A percentile compares a stretch with the other conserved stretches of the same genome.
phyloP scores from a whole-genome alignment of 2,797 vertebrate species.

The Myiotriccus ornatus region DNA sequence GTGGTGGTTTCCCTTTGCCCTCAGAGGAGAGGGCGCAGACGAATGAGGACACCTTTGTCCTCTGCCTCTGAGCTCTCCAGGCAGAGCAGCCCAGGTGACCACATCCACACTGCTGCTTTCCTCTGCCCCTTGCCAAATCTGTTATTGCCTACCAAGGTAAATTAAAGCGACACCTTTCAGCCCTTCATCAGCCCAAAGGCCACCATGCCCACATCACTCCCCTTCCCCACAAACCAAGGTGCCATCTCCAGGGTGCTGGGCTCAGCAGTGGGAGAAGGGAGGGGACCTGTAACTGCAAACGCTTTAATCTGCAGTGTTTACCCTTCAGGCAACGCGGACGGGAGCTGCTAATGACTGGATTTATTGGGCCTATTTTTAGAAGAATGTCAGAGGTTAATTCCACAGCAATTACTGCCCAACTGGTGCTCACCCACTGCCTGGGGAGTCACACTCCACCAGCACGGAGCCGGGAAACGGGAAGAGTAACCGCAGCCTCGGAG shows the following conservation, averaged over 20 bases:
- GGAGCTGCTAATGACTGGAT: slow-evolving; percentile 72
- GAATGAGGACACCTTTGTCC: neutral
- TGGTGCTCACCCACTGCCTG: slow-evolving; percentile 26
- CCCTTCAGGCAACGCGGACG: slow-evolving; percentile 23
- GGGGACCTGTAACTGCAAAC: neutral
- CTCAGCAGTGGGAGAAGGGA: neutral
- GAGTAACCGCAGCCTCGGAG: neutral
- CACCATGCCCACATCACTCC: neutral
- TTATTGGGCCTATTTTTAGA: slow-evolving; percentile 76
- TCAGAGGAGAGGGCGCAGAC: neutral
- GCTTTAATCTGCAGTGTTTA: slow-evolving; percentile 14
- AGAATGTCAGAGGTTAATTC: slow-evolving; percentile 77
- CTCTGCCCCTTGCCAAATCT: neutral
- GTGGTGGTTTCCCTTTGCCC: neutral
- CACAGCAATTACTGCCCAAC: slow-evolving; percentile 66
- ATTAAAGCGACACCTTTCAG: neutral
- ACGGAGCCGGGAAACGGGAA: neutral
- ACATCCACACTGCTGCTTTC: neutral
- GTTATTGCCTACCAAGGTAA: fast-evolving
- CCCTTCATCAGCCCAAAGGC: neutral
- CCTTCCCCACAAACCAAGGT: neutral
- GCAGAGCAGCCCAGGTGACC: neutral
- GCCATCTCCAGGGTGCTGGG: neutral
- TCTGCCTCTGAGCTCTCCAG: neutral
- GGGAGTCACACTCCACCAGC: neutral